phyloP scores from a whole-genome alignment of 2,888 invertebrate species.

The Psylliodes chrysocephalus region DNA sequence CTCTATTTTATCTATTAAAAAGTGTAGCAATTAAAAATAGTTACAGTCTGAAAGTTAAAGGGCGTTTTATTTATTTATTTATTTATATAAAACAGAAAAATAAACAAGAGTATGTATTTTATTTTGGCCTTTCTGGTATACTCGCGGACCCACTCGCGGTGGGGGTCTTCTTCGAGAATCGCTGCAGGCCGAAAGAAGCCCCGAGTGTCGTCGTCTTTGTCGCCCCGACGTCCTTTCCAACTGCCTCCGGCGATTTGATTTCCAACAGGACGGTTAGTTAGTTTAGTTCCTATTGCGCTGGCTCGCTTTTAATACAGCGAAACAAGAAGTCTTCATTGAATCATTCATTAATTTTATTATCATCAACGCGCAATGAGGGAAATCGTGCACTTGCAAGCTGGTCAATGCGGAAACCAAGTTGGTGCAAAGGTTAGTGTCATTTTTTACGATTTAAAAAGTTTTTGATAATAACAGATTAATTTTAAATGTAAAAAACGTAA shows the following conservation, averaged over 20 bases:
- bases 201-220: conserved; percentile 16
- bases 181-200: conserved; percentile 8
- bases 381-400: conserved; percentile 90
- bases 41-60: no score
- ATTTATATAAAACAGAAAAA: no score
- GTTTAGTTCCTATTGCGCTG: conserved; percentile 20
- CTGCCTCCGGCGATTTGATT: conserved; percentile 28
- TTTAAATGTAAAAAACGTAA: no score
- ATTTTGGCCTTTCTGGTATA: no score
- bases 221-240: no score
- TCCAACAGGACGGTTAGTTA: conserved; percentile 14
- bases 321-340: background rate
- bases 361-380: conserved; percentile 76
- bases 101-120: no score
- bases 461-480: no score
- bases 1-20: no score
- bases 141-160: background rate
- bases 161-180: conserved; percentile 5
- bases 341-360: background rate
- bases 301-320: background rate
- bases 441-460: no score
- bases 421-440: conserved; percentile 82
- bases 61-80: no score
- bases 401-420: conserved; percentile 83
- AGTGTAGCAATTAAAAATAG: no score